A percentile compares a stretch with the other conserved stretches of the same genome.
phyloP scores from a whole-genome alignment of 2,113 vertebrate genomes.

The Mohoua ochrocephala region DNA sequence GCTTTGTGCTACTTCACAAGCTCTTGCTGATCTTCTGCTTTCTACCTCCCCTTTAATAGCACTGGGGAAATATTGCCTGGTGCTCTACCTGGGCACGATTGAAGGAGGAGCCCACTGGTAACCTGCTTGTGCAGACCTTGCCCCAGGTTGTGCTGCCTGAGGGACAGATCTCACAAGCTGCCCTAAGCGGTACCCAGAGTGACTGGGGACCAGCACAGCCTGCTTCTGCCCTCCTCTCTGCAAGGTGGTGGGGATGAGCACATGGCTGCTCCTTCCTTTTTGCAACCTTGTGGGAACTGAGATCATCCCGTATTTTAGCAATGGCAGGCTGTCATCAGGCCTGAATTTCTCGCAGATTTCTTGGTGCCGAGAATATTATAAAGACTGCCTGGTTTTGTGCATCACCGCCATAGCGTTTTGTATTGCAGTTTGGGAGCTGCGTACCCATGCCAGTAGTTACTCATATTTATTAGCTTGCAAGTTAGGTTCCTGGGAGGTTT shows the following conservation, averaged over 20 bases:
- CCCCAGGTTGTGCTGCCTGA: accelerated
- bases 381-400: neutral
- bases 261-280: neutral
- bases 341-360: neutral
- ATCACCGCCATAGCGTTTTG: neutral
- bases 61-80: neutral
- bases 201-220: neutral
- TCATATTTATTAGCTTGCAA: neutral
- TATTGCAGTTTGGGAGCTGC: neutral
- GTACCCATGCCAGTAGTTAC: neutral
- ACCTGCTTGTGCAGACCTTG: neutral
- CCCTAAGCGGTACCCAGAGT: neutral
- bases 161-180: neutral
- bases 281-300: neutral
- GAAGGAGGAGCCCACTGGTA: neutral
- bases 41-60: neutral
- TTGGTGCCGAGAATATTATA: neutral
- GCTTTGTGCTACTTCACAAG: neutral
- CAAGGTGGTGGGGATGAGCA: neutral
- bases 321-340: neutral
- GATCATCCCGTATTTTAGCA: neutral
- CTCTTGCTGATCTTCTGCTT: neutral
- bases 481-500: neutral
- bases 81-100: neutral
- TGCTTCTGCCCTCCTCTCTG: neutral